phyloP scores from a whole-genome alignment of 2,113 vertebrate species.

The Capreolus pygargus region DNA sequence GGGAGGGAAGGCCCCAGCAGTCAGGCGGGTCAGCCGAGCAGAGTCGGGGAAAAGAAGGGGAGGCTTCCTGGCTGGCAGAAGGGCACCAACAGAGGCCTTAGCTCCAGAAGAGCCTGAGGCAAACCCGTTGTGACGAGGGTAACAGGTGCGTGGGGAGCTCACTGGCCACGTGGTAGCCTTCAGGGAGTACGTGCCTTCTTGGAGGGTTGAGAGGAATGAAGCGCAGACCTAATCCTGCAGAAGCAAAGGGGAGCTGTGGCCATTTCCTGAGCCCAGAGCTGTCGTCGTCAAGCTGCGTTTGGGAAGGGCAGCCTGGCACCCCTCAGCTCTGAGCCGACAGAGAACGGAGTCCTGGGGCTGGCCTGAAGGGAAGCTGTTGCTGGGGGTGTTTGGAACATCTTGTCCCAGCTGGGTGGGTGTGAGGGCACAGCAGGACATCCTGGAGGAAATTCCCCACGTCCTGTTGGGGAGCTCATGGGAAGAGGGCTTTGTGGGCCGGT shows the following conservation, averaged over 20 bases:
- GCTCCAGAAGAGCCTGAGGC: not conserved
- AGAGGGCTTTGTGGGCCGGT: not conserved
- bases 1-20: not conserved
- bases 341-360: accelerated
- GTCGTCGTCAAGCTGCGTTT: not conserved
- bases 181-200: not conserved
- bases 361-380: not conserved
- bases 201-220: not conserved
- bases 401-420: not conserved
- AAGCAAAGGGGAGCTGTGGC: not conserved
- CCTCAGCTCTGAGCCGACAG: not conserved
- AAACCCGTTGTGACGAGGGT: not conserved
- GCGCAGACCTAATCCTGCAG: no score
- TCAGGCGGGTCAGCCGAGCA: not conserved
- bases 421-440: not conserved
- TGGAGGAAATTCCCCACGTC: not conserved
- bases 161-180: not conserved
- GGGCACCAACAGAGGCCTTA: not conserved
- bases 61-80: not conserved
- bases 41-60: accelerated
- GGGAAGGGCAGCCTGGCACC: not conserved
- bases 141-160: not conserved
- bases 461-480: not conserved
- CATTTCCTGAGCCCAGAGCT: not conserved
- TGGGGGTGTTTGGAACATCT: not conserved